Base-by-base conservation (phyloP, 2,797 vertebrate genomes). In the Xyrichtys novacula region DNA sequence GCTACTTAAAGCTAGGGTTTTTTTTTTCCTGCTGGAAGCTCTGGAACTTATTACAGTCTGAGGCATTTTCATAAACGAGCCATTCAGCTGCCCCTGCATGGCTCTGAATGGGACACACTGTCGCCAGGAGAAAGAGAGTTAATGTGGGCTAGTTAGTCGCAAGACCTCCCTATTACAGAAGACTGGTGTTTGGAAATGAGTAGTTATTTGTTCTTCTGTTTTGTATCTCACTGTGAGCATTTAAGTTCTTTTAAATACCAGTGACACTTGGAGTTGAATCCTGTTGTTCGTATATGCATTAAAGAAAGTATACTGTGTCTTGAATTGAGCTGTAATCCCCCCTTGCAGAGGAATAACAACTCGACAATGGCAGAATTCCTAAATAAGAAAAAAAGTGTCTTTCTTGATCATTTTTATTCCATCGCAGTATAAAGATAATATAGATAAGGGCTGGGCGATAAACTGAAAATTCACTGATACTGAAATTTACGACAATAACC, bases 31-130 rank as follows among this genome's bases (percentile, higher is more conserved):
- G 56, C 77, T 82, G 28, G 65, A 78, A 78, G 75, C 89, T 89
- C 91, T 94, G 94, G 93, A 94, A 93, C 89, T 81, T 94, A 93
- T 94, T 94, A 93, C 92, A 91, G 81, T 85, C 84, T 75, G 68
- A 84, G 78, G 81, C 85, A 74, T 88, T 86, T 92, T 91, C 81
- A 94, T 94, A 93, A 95, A 93, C 83, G 89, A 74, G 79, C 92
- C 87, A 92, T 95, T 95, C 92, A 94, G 91, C 74, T 83, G 70
- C 78, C 61, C 70, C 65, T 59, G 56, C 80, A 52, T 62, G 63
- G 72, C 80, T 89, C 87, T 95, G 87, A 92, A 93, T 91, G 89
- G 86, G 87, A 91, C 91, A 83, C 84, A 89, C 84, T 94, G 92
- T 94, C 89, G 68, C 88, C 78, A 84, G 86, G 78, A 81, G 74